Base-by-base conservation (phyloP, 1,140 invertebrate genomes). In the Calosoma granatense region DNA sequence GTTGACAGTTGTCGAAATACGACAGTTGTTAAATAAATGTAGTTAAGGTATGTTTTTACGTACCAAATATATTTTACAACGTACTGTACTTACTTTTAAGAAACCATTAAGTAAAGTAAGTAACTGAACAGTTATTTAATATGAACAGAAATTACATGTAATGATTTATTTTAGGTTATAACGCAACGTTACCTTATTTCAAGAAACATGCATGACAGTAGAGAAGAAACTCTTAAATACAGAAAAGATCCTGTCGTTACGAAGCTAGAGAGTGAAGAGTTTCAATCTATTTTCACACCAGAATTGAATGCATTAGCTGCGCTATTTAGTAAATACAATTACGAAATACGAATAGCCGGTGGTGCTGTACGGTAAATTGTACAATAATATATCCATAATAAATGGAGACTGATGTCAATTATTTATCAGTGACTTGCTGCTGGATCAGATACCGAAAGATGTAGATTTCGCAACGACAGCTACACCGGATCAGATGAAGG, bases 401-500 rank as follows among this genome's bases (percentile, higher is more conserved):
- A 26, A 54, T 2, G 47, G 17, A 23, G 19, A 11, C 23, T 17
- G n/a, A 11, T 12, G 23, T 59, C 56, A 19, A 3, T 22, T 56
- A 20, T 11, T 36, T 55, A 6, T 19, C n/a, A 47, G 97, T 56
- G 97, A 99, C 78, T 75, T 99, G n/a, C 67, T 99, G n/a, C 84
- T 90, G 80, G 83, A 84, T 2, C 84, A 82, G 53, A 71, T 74
- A 41, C 96, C 97, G 1, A 85, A 86, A 67, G 97, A 99, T 76
- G 73, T 99, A 23, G 97, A 99, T 73, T 98, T 99, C 78, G 97
- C 97, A 1, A 97, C 96, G 6, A 90, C 87, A 30, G 97, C 97
- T 2, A 99, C 96, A 1, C 97, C 97, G 0, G 77, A 86, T 17
- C 76, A 99, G 77, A 98, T 99, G 94, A 97, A 95, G 73, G 78